phyloP scores from a whole-genome alignment of 2,113 vertebrate species.

The Oreochromis spilurus region DNA sequence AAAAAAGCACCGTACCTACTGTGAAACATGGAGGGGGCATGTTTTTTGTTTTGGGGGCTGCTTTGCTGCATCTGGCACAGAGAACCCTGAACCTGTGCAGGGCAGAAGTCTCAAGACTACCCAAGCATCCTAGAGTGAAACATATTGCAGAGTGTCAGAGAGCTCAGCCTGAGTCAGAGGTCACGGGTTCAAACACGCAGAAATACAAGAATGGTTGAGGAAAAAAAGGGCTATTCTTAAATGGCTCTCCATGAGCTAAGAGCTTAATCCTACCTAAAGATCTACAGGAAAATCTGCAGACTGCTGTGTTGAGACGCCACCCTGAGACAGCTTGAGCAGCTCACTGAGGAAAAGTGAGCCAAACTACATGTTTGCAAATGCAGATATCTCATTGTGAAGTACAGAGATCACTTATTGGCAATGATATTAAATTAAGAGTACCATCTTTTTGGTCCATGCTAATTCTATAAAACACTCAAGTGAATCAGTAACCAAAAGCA shows the following conservation, averaged over 20 bases:
- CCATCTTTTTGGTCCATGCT: accelerated
- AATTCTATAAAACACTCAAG: neutral
- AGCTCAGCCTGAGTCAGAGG: neutral
- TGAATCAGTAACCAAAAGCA: neutral
- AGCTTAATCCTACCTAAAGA: neutral
- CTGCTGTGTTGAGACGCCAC: neutral
- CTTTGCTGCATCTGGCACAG: too few species aligned
- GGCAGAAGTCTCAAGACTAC: neutral
- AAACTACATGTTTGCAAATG: neutral
- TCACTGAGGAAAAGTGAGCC: neutral
- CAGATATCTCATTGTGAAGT: neutral
- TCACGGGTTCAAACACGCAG: neutral
- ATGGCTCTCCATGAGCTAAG: neutral
- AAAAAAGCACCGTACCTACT: neutral
- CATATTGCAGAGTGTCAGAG: neutral
- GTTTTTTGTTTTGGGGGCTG: too few species aligned
- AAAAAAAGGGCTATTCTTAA: neutral
- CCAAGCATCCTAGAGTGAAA: neutral
- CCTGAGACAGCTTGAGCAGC: neutral
- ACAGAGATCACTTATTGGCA: neutral
- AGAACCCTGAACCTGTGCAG: neutral
- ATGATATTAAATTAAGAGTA: neutral
- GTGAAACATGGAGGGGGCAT: too few species aligned
- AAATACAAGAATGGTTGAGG: neutral
- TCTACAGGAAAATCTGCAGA: neutral